Conservation (phyloP, 2,888 invertebrate genomes). For the Serripes groenlandicus region DNA sequence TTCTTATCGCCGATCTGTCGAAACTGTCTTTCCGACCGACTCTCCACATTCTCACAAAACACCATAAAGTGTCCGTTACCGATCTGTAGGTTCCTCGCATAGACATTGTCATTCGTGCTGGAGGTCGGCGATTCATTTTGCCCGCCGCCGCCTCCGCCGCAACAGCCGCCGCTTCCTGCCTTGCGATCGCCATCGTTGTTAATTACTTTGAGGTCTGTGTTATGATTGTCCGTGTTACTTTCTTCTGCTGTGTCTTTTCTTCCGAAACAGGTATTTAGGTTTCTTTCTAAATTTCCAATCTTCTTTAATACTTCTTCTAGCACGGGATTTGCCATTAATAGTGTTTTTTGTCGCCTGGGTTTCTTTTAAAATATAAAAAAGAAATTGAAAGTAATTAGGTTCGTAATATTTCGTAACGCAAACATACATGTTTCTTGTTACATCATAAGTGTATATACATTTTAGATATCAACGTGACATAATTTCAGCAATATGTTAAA, state of each 20-base stretch:
- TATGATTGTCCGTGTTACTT: not conserved
- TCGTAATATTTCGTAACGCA: too few species aligned
- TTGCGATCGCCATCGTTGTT: too few species aligned
- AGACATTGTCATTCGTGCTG: not conserved
- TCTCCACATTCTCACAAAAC: slow-evolving; percentile 20
- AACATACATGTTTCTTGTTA: too few species aligned
- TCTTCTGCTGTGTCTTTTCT: not conserved
- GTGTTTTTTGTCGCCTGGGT: not conserved
- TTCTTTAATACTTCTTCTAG: not conserved
- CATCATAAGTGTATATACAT: too few species aligned
- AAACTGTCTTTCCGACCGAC: slow-evolving; percentile 7
- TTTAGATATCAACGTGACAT: too few species aligned
- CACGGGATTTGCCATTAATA: not conserved
- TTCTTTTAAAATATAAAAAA: slow-evolving; percentile 5
- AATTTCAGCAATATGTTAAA: too few species aligned
- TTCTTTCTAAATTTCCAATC: slow-evolving; percentile 1
- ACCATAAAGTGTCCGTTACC: slow-evolving; percentile 10
- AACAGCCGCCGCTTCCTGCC: too few species aligned
- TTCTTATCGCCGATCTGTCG: slow-evolving; percentile 12
- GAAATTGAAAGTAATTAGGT: too few species aligned
- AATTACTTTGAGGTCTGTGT: too few species aligned
- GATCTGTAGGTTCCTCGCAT: not conserved
- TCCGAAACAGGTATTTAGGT: too few species aligned
- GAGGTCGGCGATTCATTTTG: too few species aligned
- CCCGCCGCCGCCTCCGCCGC: too few species aligned